Base-by-base conservation (phyloP, 2,113 vertebrate genomes). In the Coptodon rendalli region DNA sequence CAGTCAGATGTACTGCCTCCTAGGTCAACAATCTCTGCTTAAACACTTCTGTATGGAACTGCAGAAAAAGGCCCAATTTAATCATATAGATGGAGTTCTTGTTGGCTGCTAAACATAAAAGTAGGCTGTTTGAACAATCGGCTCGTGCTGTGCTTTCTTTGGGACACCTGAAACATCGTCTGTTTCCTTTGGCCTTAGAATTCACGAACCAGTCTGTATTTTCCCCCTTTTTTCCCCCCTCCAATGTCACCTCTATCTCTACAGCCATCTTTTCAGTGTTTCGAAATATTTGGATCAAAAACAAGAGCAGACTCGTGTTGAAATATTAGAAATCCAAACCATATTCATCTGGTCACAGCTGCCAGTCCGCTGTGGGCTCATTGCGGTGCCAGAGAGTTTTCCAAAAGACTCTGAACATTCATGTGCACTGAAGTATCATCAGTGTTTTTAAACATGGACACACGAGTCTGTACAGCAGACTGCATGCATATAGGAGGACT, bases 181-280 rank as follows among this genome's bases (percentile, higher is more conserved):
- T 78, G 45, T 78, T 78, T 78, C 73, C 22, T 50, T 78, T 78
- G 73, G 73, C 16, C 73, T 50, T 50, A 31, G 71, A 76, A 76
- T 12, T 78, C 73, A n/a, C 17, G 4, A 78, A 78, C 16, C 24
- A 31, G 43, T 5, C 71, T 78, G 71, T n/a, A 76, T 27, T 50
- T 78, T 17, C 40, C 38, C 40, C 40, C 22, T 4, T 16, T 29
- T 3, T 0, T 0, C 16, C 22, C 40, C 61, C 66, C 66, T 43
- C 36, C 16, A 19, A 50, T 78, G 73, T 78, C 73, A 78, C 45
- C 17, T 31, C 73, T 78, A 78, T 78, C 73, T n/a, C 16, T 31
- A 0, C 73, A 50, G 24, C 45, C 73, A 78, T 78, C 73, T 78
- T 78, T 50, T 78, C 16, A 52, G 73, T n/a, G 73, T 78, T 78